Evolutionary conservation across 2,888 invertebrate species (phyloP).

Genomic region (Eupithecia dodoneata): DNA sequence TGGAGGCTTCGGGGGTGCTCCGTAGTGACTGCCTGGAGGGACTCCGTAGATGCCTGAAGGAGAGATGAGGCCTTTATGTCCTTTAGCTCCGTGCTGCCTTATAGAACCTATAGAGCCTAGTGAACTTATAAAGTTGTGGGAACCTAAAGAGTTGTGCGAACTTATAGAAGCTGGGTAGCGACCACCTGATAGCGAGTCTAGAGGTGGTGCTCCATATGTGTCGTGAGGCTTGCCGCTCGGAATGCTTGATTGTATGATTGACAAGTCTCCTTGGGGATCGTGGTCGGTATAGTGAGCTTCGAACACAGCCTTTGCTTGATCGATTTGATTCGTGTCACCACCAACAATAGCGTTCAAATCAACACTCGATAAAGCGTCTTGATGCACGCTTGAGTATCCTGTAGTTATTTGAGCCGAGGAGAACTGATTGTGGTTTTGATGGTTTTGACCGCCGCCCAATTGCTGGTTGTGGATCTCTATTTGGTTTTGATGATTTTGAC

Average conservation of each 20-base stretch:
- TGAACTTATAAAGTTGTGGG: constrained; percentile 42
- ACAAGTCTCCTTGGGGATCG: constrained; percentile 54
- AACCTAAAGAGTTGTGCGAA: constrained; percentile 5
- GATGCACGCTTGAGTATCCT: constrained; percentile 76
- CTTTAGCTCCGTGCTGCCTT: constrained; percentile 78
- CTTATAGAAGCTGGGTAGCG: constrained; percentile 67
- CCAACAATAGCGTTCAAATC: constrained; percentile 75
- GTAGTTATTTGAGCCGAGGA: constrained; percentile 63
- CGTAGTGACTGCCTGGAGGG: constrained; percentile 82
- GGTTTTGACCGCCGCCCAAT: background rate
- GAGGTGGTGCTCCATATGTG: constrained; percentile 73
- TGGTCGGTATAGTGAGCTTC: constrained; percentile 79
- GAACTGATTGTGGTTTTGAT: constrained; percentile 26
- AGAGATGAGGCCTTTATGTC: constrained; percentile 83
- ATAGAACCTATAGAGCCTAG: constrained; percentile 48
- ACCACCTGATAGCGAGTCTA: constrained; percentile 73
- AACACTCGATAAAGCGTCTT: constrained; percentile 74
- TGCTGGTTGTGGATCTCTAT: background rate
- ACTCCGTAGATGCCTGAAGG: constrained; percentile 86
- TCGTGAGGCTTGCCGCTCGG: constrained; percentile 61
- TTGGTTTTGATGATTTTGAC: constrained; percentile 7
- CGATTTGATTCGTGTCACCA: constrained; percentile 77
- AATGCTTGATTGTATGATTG: constrained; percentile 48
- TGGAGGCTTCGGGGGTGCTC: constrained; percentile 67
- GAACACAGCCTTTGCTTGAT: constrained; percentile 78